These are phyloP conservation scores for Leptobrachium leishanense DNA, from an alignment of 2,113 vertebrate genomes.

Conservation along the genomic window DNA sequence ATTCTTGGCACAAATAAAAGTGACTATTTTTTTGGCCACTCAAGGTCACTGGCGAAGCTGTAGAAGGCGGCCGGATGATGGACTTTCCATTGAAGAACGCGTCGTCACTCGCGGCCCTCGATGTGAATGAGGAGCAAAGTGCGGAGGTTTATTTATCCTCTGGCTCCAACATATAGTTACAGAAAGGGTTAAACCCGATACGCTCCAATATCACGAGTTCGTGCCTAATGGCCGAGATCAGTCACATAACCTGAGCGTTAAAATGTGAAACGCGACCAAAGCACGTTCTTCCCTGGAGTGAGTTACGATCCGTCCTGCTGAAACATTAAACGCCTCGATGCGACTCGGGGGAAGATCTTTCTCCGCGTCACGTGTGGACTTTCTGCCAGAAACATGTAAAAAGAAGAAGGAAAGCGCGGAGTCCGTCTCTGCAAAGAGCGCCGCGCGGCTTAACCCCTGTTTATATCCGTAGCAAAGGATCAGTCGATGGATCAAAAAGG, in stretches of 20 bases:
- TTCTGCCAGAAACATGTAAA: not conserved
- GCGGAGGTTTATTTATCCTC: too few relatives aligned
- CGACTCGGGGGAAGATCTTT: not conserved
- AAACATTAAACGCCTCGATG: not conserved
- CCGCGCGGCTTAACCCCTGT: not conserved
- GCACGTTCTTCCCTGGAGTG: not conserved
- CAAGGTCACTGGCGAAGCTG: too few relatives aligned
- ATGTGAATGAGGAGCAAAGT: too few relatives aligned
- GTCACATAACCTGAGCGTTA: not conserved
- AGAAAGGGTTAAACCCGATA: not conserved
- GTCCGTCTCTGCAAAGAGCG: not conserved
- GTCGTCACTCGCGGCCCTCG: too few relatives aligned
- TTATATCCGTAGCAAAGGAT: not conserved
- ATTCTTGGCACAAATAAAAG: too few relatives aligned
- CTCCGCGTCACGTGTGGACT: not conserved
- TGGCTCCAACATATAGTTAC: too few relatives aligned
- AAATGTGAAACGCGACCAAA: not conserved
- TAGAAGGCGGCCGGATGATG: too few relatives aligned
- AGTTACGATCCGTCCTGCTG: not conserved
- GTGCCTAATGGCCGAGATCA: not conserved
- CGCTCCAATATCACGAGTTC: not conserved
- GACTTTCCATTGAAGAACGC: too few relatives aligned
- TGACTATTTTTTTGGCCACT: too few relatives aligned
- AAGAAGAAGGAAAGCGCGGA: not conserved
- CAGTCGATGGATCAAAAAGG: not conserved